phyloP scores from a whole-genome alignment of 2,113 vertebrate species.

The Monopterus albus region DNA sequence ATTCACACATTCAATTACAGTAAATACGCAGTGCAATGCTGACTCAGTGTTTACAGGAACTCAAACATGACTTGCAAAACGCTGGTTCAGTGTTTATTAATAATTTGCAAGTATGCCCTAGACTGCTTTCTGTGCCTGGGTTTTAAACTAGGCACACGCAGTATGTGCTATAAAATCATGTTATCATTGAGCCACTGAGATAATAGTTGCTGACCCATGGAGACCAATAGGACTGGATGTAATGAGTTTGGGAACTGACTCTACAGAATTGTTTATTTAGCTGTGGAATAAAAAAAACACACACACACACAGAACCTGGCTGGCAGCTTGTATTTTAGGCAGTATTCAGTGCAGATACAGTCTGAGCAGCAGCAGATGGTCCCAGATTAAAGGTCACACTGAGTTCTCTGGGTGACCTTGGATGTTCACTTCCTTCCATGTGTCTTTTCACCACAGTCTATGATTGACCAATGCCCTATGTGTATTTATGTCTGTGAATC shows the following conservation, averaged over 20 bases:
- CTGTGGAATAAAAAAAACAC: conserved; percentile 27
- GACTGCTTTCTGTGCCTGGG: not conserved
- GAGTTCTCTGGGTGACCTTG: conserved; percentile 63
- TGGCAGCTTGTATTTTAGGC: conserved; percentile 28
- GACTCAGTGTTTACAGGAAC: conserved; percentile 28
- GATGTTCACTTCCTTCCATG: conserved; percentile 51
- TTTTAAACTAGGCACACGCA: not conserved
- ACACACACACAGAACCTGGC: conserved; percentile 15
- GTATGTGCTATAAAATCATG: conserved; percentile 14
- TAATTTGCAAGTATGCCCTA: conserved; percentile 23
- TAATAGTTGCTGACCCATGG: conserved; percentile 44
- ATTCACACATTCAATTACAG: conserved; percentile 1
- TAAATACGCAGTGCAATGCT: conserved; percentile 4
- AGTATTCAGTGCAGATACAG: conserved; percentile 37
- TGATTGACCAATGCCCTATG: not conserved
- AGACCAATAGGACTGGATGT: conserved; percentile 52
- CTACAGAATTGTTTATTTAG: conserved; percentile 62
- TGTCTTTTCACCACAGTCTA: conserved; percentile 5
- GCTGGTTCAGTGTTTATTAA: conserved; percentile 35
- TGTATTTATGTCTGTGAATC: conserved; percentile 2
- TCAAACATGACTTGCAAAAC: conserved; percentile 44
- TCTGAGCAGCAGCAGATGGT: conserved; percentile 51
- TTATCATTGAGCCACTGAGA: conserved; percentile 35
- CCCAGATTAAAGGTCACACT: conserved; percentile 32
- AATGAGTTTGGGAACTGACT: conserved; percentile 59